Conservation (phyloP, 2,797 vertebrate genomes). For the Phaenicophaeus curvirostris region DNA sequence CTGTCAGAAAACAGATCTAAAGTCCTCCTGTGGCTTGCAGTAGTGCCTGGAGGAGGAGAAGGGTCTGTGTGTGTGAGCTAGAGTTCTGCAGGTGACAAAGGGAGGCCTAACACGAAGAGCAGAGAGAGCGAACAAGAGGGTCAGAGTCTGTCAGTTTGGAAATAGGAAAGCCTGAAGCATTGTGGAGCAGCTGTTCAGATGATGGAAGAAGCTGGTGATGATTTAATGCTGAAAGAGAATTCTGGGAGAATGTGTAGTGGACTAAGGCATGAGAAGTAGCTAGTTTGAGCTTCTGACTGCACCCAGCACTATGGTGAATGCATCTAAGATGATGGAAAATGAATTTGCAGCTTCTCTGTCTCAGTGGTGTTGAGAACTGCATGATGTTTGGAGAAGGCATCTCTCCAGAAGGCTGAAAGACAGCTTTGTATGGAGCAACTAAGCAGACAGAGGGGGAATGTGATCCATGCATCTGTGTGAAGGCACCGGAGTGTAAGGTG, state of each 20-base stretch:
- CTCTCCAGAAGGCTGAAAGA: background rate
- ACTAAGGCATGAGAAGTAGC: background rate
- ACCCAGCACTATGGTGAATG: background rate
- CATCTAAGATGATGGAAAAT: background rate
- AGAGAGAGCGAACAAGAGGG: background rate
- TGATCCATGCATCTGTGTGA: background rate
- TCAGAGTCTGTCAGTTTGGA: background rate
- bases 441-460: background rate
- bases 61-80: background rate
- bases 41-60: background rate
- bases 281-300: accelerated
- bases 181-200: background rate
- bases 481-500: background rate
- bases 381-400: background rate
- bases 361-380: background rate
- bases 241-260: background rate
- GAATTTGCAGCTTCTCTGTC: background rate
- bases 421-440: background rate
- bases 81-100: background rate
- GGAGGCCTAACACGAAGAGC: background rate
- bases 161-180: background rate
- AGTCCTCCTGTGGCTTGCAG: background rate
- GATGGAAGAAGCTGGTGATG: background rate
- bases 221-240: background rate
- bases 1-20: background rate